A percentile compares a stretch with the other conserved stretches of the same genome.
Conservation (phyloP, 2,113 vertebrate genomes). For the Rousettus leschenaultii region DNA sequence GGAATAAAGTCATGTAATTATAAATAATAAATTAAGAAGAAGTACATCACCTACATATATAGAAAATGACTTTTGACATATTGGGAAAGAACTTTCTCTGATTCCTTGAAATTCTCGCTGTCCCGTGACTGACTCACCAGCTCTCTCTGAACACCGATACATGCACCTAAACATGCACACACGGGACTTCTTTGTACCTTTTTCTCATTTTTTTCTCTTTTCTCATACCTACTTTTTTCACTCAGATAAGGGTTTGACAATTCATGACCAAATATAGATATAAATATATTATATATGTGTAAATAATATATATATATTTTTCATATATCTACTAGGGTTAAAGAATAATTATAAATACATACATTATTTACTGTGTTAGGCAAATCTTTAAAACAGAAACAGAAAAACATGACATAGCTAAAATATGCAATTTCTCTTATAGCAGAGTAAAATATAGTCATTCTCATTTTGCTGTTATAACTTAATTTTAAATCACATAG, state of each 20-base stretch:
- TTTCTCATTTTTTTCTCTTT: not conserved
- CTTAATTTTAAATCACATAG: not conserved
- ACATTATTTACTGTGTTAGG: not conserved
- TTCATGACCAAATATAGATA: not conserved
- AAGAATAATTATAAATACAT: not conserved
- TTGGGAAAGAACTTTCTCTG: not conserved
- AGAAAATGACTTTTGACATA: not conserved
- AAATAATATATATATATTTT: not conserved
- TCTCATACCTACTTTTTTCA: not conserved
- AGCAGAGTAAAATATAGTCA: not conserved
- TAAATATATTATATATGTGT: not conserved
- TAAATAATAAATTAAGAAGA: not conserved
- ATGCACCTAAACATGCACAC: accelerated
- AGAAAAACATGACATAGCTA: not conserved
- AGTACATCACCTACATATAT: not conserved
- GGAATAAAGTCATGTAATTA: not conserved
- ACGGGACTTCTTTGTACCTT: not conserved
- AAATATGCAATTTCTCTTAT: not conserved
- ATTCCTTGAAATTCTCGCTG: not conserved
- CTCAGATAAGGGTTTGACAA: not conserved
- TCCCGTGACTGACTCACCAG: accelerated
- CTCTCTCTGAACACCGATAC: not conserved
- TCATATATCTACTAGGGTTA: not conserved
- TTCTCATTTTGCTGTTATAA: not conserved
- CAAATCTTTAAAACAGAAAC: not conserved